Evolutionary conservation across 2,113 vertebrate species (phyloP), one percentile per base, ranked within the genome.

Genomic region (Ceyx cyanopectus): DNA sequence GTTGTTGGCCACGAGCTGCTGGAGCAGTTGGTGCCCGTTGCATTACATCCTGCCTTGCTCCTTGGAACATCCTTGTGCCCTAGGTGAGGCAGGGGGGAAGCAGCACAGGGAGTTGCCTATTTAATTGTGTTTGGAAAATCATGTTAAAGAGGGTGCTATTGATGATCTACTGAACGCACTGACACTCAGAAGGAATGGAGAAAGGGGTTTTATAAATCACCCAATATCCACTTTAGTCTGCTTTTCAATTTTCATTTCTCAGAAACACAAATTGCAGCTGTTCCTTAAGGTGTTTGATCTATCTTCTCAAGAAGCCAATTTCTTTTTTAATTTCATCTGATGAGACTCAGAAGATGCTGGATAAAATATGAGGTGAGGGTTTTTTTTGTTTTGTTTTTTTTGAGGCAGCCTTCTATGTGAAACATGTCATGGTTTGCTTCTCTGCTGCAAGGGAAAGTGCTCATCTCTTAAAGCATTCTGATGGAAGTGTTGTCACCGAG

Each of bases 271-370:
- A 97, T 97, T 92, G 95, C 79, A 92, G 73, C 77, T 88, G 73
- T 96, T 95, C 90, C 92, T 96, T 91, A 93, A 87, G 79, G 95
- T 94, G 85, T 75, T 57, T 96, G 79, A 95, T 87, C 88, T 95
- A 92, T 91, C 85, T 79, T 97, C 70, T 80, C 89, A 93, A 94
- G 86, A 90, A 97, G 81, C 56, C 78, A 95, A 92, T 97, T 97
- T 96, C 78, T 91, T 96, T 97, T 96, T 97, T 96, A 95, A 96
- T 97, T 93, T 94, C 78, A 91, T 96, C 76, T 96, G 94, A 96
- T 95, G 94, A 94, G 85, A 56, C 80, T 91, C 85, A 77, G 82
- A 94, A 96, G 94, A 96, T 91, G 73, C 66, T 88, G 89, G 95
- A 91, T 95, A 92, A 95, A 95, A 97, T 92, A 97, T 81, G 81